These are phyloP conservation scores for Chloroceryle inda DNA, from an alignment of 2,797 vertebrate species.

Conservation along the genomic window DNA sequence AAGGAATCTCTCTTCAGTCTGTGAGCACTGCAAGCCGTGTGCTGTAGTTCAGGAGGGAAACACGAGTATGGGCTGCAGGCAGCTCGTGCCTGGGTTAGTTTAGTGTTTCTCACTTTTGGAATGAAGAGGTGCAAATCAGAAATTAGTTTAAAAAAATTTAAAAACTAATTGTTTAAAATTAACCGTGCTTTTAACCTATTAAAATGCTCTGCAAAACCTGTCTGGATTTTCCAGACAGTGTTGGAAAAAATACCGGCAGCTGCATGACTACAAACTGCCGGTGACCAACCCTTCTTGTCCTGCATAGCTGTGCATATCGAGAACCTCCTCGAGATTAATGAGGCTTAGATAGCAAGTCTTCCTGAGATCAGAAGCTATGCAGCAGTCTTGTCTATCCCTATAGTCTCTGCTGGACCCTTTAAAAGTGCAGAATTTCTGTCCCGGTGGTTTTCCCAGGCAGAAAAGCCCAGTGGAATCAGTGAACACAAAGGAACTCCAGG, in stretches of 20 bases:
- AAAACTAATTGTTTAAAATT: no score
- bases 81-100: background rate
- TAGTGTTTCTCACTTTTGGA: background rate
- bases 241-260: background rate
- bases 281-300: background rate
- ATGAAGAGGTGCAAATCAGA: background rate
- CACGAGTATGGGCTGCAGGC: fast-evolving
- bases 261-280: background rate
- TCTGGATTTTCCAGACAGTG: background rate
- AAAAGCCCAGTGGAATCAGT: background rate
- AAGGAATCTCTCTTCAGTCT: background rate
- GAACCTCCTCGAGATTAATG: background rate
- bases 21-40: background rate
- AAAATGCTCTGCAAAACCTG: background rate
- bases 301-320: background rate
- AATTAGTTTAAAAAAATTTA: no score
- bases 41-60: background rate
- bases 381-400: background rate
- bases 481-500: background rate
- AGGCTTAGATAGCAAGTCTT: background rate
- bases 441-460: background rate
- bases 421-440: background rate
- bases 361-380: background rate
- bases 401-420: no score
- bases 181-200: background rate